Evolutionary conservation across 2,113 vertebrate species (phyloP).

Genomic region (Protobothrops mucrosquamatus): DNA sequence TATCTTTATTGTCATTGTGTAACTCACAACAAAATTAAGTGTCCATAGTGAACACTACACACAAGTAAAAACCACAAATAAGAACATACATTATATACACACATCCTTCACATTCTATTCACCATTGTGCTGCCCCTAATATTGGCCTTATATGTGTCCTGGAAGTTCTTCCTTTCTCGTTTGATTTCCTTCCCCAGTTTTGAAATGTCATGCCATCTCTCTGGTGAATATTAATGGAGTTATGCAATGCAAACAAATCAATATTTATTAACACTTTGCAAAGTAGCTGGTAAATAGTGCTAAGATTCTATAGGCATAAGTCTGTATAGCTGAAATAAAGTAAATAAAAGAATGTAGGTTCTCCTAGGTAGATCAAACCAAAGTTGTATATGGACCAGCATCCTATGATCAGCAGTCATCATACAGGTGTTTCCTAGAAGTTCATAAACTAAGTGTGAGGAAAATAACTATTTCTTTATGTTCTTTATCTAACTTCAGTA

Average conservation of each 20-base stretch:
- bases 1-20: too few relatives aligned
- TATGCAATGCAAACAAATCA: conserved; percentile 28
- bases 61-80: too few relatives aligned
- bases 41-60: too few relatives aligned
- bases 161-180: background rate
- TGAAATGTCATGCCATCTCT: conserved; percentile 5
- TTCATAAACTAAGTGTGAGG: too few relatives aligned
- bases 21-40: too few relatives aligned
- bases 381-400: background rate
- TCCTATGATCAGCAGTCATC: background rate
- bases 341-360: background rate
- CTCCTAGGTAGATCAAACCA: background rate
- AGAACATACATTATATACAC: too few relatives aligned
- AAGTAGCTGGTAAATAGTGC: conserved; percentile 20
- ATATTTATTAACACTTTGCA: conserved; percentile 30
- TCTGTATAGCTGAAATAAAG: background rate
- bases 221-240: conserved; percentile 21
- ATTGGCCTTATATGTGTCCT: background rate
- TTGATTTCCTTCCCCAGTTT: background rate
- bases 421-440: background rate
- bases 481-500: background rate
- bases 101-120: too few relatives aligned
- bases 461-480: background rate
- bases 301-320: background rate
- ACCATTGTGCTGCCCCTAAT: too few relatives aligned